Conservation (phyloP, 2,113 vertebrate species). For the Hippocampus barbouri region DNA sequence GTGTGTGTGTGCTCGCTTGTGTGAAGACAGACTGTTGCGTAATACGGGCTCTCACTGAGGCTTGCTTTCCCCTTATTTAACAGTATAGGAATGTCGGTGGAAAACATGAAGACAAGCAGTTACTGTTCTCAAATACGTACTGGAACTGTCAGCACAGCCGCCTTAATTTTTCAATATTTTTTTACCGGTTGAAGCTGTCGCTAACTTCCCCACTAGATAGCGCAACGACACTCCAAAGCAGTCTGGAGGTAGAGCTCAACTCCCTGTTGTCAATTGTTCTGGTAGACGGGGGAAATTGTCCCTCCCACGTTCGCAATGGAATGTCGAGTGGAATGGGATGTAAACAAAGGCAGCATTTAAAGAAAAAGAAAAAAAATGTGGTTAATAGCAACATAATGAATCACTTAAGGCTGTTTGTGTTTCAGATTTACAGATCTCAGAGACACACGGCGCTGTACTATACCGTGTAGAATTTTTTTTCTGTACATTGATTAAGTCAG, state of each 20-base stretch:
- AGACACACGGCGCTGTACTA: background rate
- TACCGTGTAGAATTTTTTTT: background rate
- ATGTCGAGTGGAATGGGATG: background rate
- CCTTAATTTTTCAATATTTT: background rate
- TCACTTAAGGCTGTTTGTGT: background rate
- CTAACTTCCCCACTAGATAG: background rate
- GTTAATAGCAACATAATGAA: background rate
- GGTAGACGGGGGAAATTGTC: background rate
- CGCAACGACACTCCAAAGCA: background rate
- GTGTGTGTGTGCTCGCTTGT: background rate
- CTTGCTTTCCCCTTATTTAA: background rate
- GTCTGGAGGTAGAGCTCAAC: background rate
- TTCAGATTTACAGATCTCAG: background rate
- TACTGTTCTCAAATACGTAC: background rate
- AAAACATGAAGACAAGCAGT: background rate
- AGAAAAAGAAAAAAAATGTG: background rate
- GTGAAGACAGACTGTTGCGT: conserved; percentile 13
- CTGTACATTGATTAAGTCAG: background rate
- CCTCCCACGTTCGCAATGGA: background rate
- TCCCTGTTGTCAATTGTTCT: background rate
- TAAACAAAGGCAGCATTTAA: background rate
- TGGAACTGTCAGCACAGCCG: background rate
- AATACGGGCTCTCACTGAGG: conserved; percentile 1
- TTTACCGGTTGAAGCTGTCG: background rate
- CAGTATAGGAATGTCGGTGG: background rate